Evolutionary conservation across 2,888 invertebrate genomes (phyloP), one percentile per base, ranked within the genome.

Genomic region (Watsonalla cultraria): DNA sequence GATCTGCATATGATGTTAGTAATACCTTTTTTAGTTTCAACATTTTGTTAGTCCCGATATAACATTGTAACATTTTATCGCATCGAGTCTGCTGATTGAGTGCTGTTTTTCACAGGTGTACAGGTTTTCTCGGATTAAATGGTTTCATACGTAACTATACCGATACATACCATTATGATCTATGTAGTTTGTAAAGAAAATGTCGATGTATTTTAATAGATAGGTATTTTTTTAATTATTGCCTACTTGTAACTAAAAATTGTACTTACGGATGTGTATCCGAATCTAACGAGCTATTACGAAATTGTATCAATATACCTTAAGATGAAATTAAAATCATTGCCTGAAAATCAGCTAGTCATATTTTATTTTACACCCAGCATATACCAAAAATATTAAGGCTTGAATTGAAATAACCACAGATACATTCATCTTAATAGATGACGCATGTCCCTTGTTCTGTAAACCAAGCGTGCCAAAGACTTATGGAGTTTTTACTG

Each of bases 131-230:
- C 72, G 70, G 60, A 70, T 60, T 62, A 60, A 59, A 49, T 49
- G 37, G 13, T 48, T 39, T 49, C 49, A 49, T 65, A 57, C 63
- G 59, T 68, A 63, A 67, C 62, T 51, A 61, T 64, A 60, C 14
- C 15, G 59, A 62, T 59, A 62, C 58, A 56, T 60, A 56, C 54
- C 56, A 69, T 70, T 68, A 59, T 57, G 60, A 59, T 64, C 55
- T 63, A 47, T 64, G 60, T 61, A 65, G 61, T 63, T 76, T 82
- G 66, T 79, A 83, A 65, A 76, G 61, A 76, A 62, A 70, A 66
- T 69, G 71, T 74, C 69, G 76, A 64, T 65, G 70, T 81, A 81
- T 74, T 74, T 70, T 78, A 76, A 67, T 74, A 78, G 66, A 71
- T 74, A 76, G 72, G 74, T 72, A 68, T 79, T 80, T 78, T 81